A percentile compares a stretch with the other conserved stretches of the same genome.
These are phyloP conservation scores for Notothenia coriiceps DNA, from an alignment of 2,113 vertebrate genomes.

Conservation along the genomic window DNA sequence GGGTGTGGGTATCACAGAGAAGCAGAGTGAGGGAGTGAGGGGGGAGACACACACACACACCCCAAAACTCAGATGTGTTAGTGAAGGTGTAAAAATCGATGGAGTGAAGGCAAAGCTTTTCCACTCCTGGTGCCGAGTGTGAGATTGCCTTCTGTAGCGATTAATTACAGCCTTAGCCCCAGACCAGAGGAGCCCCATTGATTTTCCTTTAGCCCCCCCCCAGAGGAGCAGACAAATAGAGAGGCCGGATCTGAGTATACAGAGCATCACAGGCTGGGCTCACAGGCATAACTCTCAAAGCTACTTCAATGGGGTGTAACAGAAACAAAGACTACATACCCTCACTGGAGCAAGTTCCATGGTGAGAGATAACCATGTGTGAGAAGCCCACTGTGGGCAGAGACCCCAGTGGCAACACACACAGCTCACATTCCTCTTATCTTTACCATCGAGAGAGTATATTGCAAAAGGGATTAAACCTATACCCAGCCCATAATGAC, in stretches of 20 bases:
- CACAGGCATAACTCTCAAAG: slow-evolving; percentile 53
- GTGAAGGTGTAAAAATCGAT: slow-evolving; percentile 82
- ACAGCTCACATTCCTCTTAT: slow-evolving; percentile 2
- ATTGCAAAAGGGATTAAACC: background rate
- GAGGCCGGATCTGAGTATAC: slow-evolving; percentile 61
- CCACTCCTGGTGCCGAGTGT: slow-evolving; percentile 59
- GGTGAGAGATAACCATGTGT: slow-evolving; percentile 42
- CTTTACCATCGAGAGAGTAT: background rate
- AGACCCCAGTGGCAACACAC: background rate
- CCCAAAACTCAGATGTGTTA: slow-evolving; percentile 63
- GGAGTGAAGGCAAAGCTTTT: slow-evolving; percentile 65
- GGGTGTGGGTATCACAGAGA: slow-evolving; percentile 44
- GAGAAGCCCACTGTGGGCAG: slow-evolving; percentile 25
- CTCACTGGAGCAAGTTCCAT: slow-evolving; percentile 47
- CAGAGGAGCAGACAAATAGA: slow-evolving; percentile 69
- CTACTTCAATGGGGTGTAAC: slow-evolving; percentile 56
- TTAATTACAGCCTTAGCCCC: slow-evolving; percentile 80
- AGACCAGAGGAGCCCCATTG: slow-evolving; percentile 71
- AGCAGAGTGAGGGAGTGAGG: slow-evolving; percentile 40
- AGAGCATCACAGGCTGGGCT: slow-evolving; percentile 52
- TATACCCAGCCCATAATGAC: background rate
- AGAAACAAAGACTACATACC: slow-evolving; percentile 53
- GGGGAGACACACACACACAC: slow-evolving; percentile 20
- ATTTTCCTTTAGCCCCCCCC: slow-evolving; percentile 75
- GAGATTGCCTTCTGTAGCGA: slow-evolving; percentile 79